These are phyloP conservation scores for Mus spicilegus DNA, from an alignment of 2,113 vertebrate genomes.

Conservation along the genomic window DNA sequence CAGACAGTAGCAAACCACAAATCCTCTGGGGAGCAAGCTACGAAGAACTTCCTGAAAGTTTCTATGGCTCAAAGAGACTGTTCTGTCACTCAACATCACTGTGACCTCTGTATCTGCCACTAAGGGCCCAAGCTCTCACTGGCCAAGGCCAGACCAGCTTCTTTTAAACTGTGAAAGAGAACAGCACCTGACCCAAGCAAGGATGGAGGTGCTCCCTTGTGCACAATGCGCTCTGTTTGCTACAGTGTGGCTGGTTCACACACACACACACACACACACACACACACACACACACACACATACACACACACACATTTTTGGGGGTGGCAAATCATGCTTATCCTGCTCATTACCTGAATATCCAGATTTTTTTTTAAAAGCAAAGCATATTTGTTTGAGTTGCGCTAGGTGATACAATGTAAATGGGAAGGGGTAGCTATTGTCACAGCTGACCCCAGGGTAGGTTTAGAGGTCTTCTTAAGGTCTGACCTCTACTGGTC, in stretches of 20 bases:
- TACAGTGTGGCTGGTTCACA: neutral
- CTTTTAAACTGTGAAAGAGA: neutral
- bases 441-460: rapidly evolving
- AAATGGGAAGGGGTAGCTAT: neutral
- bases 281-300: neutral
- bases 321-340: neutral
- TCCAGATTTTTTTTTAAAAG: neutral
- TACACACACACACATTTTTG: neutral
- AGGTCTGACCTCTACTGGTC: too few relatives aligned
- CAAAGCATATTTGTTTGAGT: neutral
- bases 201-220: neutral
- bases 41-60: neutral
- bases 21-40: neutral
- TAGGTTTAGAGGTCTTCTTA: neutral
- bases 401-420: neutral
- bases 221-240: neutral
- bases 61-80: neutral
- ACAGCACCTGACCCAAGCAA: neutral
- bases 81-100: neutral
- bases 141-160: neutral
- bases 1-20: rapidly evolving
- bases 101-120: neutral
- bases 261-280: neutral
- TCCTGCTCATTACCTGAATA: neutral
- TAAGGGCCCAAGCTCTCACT: neutral